Conservation (phyloP, 2,113 vertebrate genomes). For the Pomatorhinus ruficollis region DNA sequence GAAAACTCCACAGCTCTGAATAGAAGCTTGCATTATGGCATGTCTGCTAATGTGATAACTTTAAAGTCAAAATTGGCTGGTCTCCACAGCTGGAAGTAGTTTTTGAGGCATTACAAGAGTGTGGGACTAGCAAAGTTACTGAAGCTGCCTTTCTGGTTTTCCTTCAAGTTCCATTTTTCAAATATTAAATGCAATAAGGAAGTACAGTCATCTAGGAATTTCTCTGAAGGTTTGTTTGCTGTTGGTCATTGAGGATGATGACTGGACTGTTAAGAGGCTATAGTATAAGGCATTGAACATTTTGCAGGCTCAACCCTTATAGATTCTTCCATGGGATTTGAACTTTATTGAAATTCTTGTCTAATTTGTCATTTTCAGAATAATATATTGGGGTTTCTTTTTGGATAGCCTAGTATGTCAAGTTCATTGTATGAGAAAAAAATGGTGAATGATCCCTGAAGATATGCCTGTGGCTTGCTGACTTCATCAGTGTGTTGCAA, state of each 20-base stretch:
- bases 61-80: neutral
- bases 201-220: neutral
- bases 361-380: neutral
- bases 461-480: neutral
- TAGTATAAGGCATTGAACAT: neutral
- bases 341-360: neutral
- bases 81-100: neutral
- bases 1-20: neutral
- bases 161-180: neutral
- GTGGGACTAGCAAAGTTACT: neutral
- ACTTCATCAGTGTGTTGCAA: neutral
- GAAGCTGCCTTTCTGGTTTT: neutral
- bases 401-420: neutral
- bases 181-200: neutral
- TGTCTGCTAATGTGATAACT: neutral
- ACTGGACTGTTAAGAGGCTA: neutral
- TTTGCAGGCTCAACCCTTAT: neutral
- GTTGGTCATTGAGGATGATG: neutral
- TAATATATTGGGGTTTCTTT: fast-evolving
- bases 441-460: neutral
- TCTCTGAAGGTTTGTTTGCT: neutral
- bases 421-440: neutral
- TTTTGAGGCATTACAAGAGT: neutral
- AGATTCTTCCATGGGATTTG: neutral
- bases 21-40: neutral